Percentiles rank a stretch among this genome's conserved stretches.
phyloP scores from a whole-genome alignment of 1,140 invertebrate genomes.

The Helicoverpa zea region DNA sequence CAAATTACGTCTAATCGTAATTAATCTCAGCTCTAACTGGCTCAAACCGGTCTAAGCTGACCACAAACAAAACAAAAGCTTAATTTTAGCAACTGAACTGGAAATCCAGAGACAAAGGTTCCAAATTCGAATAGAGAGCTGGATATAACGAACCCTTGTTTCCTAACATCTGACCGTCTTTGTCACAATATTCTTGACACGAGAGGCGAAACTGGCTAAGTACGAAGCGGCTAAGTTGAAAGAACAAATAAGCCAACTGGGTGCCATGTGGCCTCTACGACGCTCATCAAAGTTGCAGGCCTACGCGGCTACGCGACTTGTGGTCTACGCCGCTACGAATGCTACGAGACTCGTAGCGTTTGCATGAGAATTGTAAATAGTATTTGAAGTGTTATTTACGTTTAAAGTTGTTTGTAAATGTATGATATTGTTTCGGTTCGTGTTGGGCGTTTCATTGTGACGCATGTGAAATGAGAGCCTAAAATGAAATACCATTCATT shows the following conservation, averaged over 20 bases:
- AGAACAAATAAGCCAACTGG: slow-evolving; percentile 66
- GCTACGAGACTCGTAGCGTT: slow-evolving; percentile 54
- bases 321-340: slow-evolving; percentile 50
- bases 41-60: not conserved
- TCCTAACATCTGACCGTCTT: slow-evolving; percentile 41
- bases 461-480: too few species aligned
- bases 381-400: slow-evolving; percentile 27
- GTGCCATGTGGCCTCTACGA: slow-evolving; percentile 71
- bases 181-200: slow-evolving; percentile 48
- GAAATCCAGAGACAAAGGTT: not conserved
- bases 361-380: slow-evolving; percentile 35
- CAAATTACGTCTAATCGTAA: too few species aligned
- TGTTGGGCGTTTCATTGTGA: too few species aligned
- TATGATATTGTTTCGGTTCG: too few species aligned
- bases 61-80: not conserved
- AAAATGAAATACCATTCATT: too few species aligned
- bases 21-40: too few species aligned
- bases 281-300: slow-evolving; percentile 77
- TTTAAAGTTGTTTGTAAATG: not conserved
- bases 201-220: slow-evolving; percentile 44
- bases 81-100: not conserved
- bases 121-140: slow-evolving; percentile 4
- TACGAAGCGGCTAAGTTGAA: slow-evolving; percentile 56
- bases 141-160: slow-evolving; percentile 16
- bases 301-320: slow-evolving; percentile 58